Percentiles rank a stretch among this genome's conserved stretches.
Evolutionary conservation across 2,113 vertebrate species (phyloP).

Genomic region (Oryzias melastigma): DNA sequence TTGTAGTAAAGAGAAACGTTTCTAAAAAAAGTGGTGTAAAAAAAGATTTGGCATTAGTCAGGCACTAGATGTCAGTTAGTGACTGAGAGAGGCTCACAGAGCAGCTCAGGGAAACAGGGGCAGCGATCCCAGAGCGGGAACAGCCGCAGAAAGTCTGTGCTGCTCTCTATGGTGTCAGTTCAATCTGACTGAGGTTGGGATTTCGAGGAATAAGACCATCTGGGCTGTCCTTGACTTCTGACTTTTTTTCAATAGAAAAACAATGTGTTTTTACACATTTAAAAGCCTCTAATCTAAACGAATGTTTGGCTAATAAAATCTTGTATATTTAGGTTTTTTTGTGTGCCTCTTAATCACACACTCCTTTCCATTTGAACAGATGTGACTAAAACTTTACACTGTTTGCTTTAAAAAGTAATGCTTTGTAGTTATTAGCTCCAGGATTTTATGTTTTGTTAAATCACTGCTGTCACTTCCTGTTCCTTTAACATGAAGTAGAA

Average conservation of each 20-base stretch:
- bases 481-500: conserved; percentile 52
- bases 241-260: background rate
- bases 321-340: background rate
- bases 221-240: conserved; percentile 13
- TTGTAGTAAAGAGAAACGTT: no score
- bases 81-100: conserved; percentile 10
- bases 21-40: background rate
- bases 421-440: background rate
- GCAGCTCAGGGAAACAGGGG: conserved; percentile 5
- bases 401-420: no score
- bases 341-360: conserved; percentile 10
- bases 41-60: conserved; percentile 32
- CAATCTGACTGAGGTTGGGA: conserved; percentile 17
- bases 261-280: no score
- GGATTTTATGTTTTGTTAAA: conserved; percentile 29
- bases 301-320: no score
- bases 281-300: no score
- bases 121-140: conserved; percentile 16
- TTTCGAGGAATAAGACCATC: conserved; percentile 9
- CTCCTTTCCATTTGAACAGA: conserved; percentile 22
- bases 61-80: conserved; percentile 60
- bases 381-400: conserved; percentile 1
- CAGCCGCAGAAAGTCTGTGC: conserved; percentile 13
- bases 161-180: conserved; percentile 21
- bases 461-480: conserved; percentile 35